Evolutionary conservation across 2,888 invertebrate genomes (phyloP), one percentile per base, ranked within the genome.

Genomic region (Euzophera pinguis): DNA sequence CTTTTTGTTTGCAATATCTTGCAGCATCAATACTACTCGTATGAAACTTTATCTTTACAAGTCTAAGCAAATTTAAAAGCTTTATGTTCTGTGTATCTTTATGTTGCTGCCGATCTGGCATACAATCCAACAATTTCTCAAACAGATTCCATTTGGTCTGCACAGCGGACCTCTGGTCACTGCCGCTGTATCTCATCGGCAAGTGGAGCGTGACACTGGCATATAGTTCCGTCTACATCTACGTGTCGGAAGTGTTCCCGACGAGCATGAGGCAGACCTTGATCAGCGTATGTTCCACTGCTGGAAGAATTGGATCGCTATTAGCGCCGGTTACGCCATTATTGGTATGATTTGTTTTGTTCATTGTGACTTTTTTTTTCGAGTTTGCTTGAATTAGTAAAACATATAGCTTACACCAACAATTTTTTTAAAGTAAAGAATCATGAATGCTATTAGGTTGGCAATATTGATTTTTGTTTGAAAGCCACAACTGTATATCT

Each of bases 201-300:
- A 94, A 94, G 72, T 93, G 92, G 82, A 92, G 92, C 58, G 93
- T 94, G 55, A 93, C 94, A 0, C 84, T 92, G 49, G 92, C 94
- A 0, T 94, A 94, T 75, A 91, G 92, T 27, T 91, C 92, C 7
- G 87, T 93, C 45, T 94, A 94, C 76, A 91, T 94, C 64, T 92
- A 93, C 75, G 93, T 94, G 14, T 92, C 93, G 0, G 94, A 94
- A 72, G 91, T 94, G 56, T 94, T 94, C 77, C 94, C 94, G 0
- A 94, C 94, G 0, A 92, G 91, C 55, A 86, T 94, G 76, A 74
- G 94, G 53, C 93, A 94, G 74, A 93, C 94, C 0, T 78, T 94
- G 43, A 92, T 94, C 74, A 93, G 93, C 50, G 88, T 92, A 47
- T 93, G 94, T 69, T 94, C 93, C 0, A 94, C 93, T 66, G 91